Base-by-base conservation (phyloP, 2,888 invertebrate genomes). In the Drosophila nigricruria region DNA sequence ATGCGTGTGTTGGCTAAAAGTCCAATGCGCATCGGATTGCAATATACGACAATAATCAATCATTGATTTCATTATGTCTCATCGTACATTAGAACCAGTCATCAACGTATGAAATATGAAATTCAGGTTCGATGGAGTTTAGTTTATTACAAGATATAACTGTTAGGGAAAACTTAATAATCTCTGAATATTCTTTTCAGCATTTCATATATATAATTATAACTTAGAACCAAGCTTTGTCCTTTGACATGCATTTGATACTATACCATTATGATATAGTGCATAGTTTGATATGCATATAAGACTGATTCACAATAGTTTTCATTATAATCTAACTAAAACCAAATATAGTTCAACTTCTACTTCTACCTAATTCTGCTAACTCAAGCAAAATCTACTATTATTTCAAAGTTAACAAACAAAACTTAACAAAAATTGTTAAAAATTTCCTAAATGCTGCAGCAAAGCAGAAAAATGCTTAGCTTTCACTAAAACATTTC, bases 401-500 rank as follows among this genome's bases (percentile, higher is more conserved):
- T 9, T 45, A 14, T 25, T 23, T 3, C 2, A 18, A 9, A 23
- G 3, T 23, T 3, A 25, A 32, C 52, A 62, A 62, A 12, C 5
- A 16, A 18, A 50, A 57, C 16, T 34, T 1, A 23, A 1, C 18
- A n/a, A 27, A 25, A 30, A n/a, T 16, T 52, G 5, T 12, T 16
- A 45, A 40, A 23, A 38, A 49, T 38, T 53, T 73, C 12, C 12
- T 49, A 73, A 59, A 42, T 49, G 20, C 23, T 60, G 10, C 38
- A 54, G 10, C 25, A 18, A 18, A 8, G 23, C 1, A 14, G 14
- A 5, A 0, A 14, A 71, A 45, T 47, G 34, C 40, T 58, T 53
- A 40, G 78, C 87, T 87, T 85, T 84, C 84, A 67, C 87, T 75
- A 23, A 20, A 34, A 25, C 16, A 43, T 23, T 53, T 38, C 40